Evolutionary conservation across 2,888 invertebrate species (phyloP).

Genomic region (Ischnus inquisitorius): DNA sequence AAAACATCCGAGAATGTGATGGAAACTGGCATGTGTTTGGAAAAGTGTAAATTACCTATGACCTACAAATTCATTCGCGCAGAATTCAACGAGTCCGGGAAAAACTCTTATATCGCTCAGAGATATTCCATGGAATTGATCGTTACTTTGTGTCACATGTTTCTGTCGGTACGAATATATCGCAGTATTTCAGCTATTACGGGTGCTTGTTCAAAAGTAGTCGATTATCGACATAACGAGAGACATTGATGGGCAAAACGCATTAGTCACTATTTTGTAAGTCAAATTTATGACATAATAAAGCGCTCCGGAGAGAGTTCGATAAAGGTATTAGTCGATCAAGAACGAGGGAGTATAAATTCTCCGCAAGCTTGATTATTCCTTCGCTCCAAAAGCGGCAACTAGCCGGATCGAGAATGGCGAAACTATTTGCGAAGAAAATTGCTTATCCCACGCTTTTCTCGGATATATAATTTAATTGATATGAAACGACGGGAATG

Average conservation of each 20-base stretch:
- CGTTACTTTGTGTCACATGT: constrained; percentile 33
- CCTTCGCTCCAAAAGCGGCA: not conserved
- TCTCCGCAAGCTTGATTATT: not conserved
- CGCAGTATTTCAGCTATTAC: constrained; percentile 5
- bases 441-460: not conserved
- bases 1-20: not conserved
- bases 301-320: not conserved
- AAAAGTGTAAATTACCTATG: constrained; percentile 48
- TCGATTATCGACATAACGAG: constrained; percentile 23
- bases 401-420: not conserved
- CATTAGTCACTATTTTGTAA: not conserved
- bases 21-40: constrained; percentile 9
- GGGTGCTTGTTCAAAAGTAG: not conserved
- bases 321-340: not conserved
- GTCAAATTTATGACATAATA: not conserved
- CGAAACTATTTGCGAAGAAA: not conserved
- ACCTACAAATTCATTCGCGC: constrained; percentile 49
- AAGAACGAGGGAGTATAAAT: not conserved
- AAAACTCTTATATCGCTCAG: constrained; percentile 38
- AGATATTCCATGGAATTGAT: constrained; percentile 40
- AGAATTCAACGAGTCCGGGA: constrained; percentile 23
- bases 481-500: not conserved
- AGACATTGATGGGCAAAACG: not conserved
- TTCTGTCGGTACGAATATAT: constrained; percentile 8
- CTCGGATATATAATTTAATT: constrained; percentile 9